These are phyloP conservation scores for Cryptus viduatorius DNA, from an alignment of 2,888 invertebrate genomes.

Conservation along the genomic window DNA sequence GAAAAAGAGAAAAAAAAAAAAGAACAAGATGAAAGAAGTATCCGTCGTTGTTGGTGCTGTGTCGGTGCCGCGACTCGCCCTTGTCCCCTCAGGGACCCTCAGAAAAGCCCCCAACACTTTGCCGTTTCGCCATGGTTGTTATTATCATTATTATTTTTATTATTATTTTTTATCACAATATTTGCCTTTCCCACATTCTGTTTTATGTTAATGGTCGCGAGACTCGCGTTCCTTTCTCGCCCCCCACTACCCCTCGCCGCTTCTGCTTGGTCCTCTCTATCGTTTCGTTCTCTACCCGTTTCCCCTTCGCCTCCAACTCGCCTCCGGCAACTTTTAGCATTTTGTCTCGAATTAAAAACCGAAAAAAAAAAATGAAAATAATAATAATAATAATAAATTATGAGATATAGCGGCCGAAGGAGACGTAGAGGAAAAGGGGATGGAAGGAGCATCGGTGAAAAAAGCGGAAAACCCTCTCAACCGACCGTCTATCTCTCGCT, in stretches of 20 bases:
- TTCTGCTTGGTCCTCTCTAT: constrained; percentile 38
- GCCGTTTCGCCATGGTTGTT: constrained; percentile 11
- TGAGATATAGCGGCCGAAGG: neutral
- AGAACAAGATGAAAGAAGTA: constrained; percentile 61
- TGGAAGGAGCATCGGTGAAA: constrained; percentile 9
- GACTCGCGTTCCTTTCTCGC: constrained; percentile 67
- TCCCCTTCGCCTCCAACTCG: constrained; percentile 53
- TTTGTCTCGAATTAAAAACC: constrained; percentile 82
- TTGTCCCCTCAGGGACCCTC: constrained; percentile 3
- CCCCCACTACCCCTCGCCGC: constrained; percentile 21
- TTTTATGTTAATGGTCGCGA: constrained; percentile 81
- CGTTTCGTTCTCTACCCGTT: constrained; percentile 27
- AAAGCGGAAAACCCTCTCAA: constrained; percentile 21
- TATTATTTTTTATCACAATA: constrained; percentile 74
- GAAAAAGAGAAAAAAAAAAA: constrained; percentile 67
- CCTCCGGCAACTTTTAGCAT: constrained; percentile 82
- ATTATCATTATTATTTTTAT: constrained; percentile 43
- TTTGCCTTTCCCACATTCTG: constrained; percentile 77
- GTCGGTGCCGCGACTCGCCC: constrained; percentile 59
- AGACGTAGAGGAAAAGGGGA: neutral
- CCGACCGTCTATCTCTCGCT: constrained; percentile 10
- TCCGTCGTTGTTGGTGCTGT: constrained; percentile 73
- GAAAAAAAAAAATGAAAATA: constrained; percentile 33
- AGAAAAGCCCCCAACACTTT: constrained; percentile 32
- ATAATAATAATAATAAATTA: neutral